These are phyloP conservation scores for Tokudaia tokunoshimensis DNA, from an alignment of 2,797 vertebrate genomes.

Conservation along the genomic window DNA sequence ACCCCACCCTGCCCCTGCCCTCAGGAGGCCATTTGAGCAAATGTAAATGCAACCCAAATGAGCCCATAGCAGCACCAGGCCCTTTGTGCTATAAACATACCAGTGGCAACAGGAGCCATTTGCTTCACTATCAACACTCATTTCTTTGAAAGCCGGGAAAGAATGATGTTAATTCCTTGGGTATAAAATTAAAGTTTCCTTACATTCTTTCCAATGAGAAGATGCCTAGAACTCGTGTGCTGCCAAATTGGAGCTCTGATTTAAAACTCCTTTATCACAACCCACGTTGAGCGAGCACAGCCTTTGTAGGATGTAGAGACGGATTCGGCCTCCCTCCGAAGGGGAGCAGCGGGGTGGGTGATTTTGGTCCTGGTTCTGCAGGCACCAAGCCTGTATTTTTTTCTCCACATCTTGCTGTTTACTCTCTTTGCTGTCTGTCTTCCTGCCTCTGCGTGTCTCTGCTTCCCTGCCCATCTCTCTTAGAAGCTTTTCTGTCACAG, in stretches of 20 bases:
- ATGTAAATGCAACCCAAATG: not conserved
- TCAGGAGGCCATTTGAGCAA: not conserved
- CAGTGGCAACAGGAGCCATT: not conserved
- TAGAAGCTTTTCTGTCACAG: not conserved
- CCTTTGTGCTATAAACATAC: not conserved
- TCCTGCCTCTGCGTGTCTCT: slow-evolving; percentile 11
- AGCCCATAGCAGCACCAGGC: slow-evolving; percentile 7
- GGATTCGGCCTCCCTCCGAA: slow-evolving; percentile 46
- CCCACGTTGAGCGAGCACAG: slow-evolving; percentile 59
- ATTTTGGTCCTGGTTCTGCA: not conserved
- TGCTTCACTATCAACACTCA: not conserved
- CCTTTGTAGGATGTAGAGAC: slow-evolving; percentile 50
- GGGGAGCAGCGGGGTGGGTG: too few relatives aligned
- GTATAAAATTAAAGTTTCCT: slow-evolving; percentile 70
- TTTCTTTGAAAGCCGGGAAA: slow-evolving; percentile 59
- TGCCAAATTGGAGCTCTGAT: slow-evolving; percentile 76
- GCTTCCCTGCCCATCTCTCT: not conserved
- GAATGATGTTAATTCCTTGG: slow-evolving; percentile 51
- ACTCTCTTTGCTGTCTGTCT: not conserved
- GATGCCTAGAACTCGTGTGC: slow-evolving; percentile 67
- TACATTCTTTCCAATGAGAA: slow-evolving; percentile 63
- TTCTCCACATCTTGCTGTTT: not conserved
- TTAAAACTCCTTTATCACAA: slow-evolving; percentile 76
- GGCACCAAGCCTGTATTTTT: not conserved
- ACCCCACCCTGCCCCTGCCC: not conserved